Evolutionary conservation across 2,797 vertebrate species (phyloP), one percentile per base, ranked within the genome.

Genomic region (Prionace glauca): DNA sequence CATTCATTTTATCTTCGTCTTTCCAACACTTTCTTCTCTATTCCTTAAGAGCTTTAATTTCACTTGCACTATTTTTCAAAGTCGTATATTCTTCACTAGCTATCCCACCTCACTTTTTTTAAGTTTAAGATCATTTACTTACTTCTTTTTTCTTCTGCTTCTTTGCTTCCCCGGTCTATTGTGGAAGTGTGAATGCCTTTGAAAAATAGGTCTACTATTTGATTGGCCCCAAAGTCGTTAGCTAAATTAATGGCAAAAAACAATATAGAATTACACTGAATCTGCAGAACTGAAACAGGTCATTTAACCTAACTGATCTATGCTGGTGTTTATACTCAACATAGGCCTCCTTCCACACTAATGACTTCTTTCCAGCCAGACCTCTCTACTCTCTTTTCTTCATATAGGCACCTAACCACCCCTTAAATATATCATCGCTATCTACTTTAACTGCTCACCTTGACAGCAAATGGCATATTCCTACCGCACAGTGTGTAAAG

Each of bases 211-310:
- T 29, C 0, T 24, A 20, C 18, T 41, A 41, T 92, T 41, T 69
- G 62, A 41, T 92, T 69, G 62, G 62, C 90, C n/a, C 36, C 10
- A 92, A 69, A 69, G n/a, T 69, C 24, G 36, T 36, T 65, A 41
- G n/a, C 88, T 91, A 65, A 91, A 36, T 65, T 91, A 67, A 22
- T 67, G 32, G 88, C 60, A 91, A 91, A 91, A 65, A 91, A 22
- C 10, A 20, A 7, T 91, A n/a, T 91, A 36, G 88, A 67, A 67
- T 62, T 62, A 84, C 87, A 90, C 26, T 8, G 0, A 90, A 62
- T 90, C 56, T 90, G 32, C 56, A 32, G 32, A n/a, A 65, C 32
- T 65, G 88, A n/a, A 91, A 91, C 60, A 20, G 88, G 16, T 1
- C 12, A 62, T 62, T 91, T 91, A n/a, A 91, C 56, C 88, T 60